A percentile compares a stretch with the other conserved stretches of the same genome.
Conservation (phyloP, 2,113 vertebrate species). For the Takifugu flavidus region DNA sequence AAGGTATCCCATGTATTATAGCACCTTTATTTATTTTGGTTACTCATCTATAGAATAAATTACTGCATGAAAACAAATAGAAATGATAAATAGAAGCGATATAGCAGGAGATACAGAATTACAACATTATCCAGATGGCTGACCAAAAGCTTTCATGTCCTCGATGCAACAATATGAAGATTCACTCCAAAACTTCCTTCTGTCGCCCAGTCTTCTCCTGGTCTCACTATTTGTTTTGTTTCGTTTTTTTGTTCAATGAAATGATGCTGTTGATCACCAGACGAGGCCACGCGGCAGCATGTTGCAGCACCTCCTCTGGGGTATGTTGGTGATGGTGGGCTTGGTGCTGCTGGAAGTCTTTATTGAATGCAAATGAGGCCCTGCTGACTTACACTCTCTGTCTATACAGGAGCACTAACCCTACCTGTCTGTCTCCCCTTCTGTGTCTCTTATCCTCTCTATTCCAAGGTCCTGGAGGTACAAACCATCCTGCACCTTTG, state of each 20-base stretch:
- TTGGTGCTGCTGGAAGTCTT: slow-evolving; percentile 31
- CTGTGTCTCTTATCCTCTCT: slow-evolving; percentile 28
- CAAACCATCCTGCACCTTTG: slow-evolving; percentile 44
- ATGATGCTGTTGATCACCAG: slow-evolving; percentile 55
- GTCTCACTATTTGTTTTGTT: background rate
- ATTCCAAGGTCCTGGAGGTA: slow-evolving; percentile 45
- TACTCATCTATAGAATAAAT: background rate
- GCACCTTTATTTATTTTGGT: background rate
- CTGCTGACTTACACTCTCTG: slow-evolving; percentile 26
- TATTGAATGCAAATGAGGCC: slow-evolving; percentile 65
- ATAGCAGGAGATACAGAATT: background rate
- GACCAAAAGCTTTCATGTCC: slow-evolving; percentile 29
- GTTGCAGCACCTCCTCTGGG: slow-evolving; percentile 36
- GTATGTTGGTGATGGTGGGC: slow-evolving; percentile 22
- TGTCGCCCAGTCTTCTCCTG: slow-evolving; percentile 31
- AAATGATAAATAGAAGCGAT: background rate
- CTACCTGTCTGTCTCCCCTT: slow-evolving; percentile 25
- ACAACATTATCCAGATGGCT: slow-evolving; percentile 31
- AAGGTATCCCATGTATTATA: too few species aligned
- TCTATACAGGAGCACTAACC: slow-evolving; percentile 23
- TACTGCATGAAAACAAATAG: too few species aligned
- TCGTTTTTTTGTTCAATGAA: slow-evolving; percentile 38
- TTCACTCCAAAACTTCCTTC: slow-evolving; percentile 15
- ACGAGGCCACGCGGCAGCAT: slow-evolving; percentile 31
- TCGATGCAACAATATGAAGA: slow-evolving; percentile 23